Conservation (phyloP, 2,888 invertebrate species). For the Zygogramma bicolorata region DNA sequence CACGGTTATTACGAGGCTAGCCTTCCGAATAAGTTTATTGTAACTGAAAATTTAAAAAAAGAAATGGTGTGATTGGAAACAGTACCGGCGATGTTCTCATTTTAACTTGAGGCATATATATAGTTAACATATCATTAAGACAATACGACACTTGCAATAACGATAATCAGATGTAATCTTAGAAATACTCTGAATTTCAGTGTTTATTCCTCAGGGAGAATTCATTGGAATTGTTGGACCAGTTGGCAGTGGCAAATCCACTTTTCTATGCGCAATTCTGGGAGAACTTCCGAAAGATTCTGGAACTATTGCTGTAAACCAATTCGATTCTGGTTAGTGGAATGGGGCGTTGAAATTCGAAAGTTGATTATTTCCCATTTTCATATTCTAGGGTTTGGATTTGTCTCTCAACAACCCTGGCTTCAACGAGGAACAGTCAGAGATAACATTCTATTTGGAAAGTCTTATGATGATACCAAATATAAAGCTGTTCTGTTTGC, state of each 20-base stretch:
- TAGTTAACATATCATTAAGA: too few relatives aligned
- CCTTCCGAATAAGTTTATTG: too few relatives aligned
- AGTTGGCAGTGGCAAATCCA: slow-evolving; percentile 93
- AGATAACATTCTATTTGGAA: slow-evolving; percentile 95
- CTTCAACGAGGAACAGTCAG: slow-evolving; percentile 89
- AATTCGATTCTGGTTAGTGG: slow-evolving; percentile 73
- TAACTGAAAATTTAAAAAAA: too few relatives aligned
- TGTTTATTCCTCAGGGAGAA: slow-evolving; percentile 71
- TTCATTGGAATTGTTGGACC: slow-evolving; percentile 89
- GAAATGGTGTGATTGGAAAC: too few relatives aligned
- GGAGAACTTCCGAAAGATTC: slow-evolving; percentile 82
- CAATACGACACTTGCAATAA: too few relatives aligned
- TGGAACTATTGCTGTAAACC: slow-evolving; percentile 79
- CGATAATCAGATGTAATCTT: too few relatives aligned
- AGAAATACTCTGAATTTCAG: neutral
- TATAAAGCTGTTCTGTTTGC: slow-evolving; percentile 86
- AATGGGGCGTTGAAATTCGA: neutral
- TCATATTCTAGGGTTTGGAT: slow-evolving; percentile 78
- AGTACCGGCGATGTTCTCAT: too few relatives aligned
- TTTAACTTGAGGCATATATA: too few relatives aligned
- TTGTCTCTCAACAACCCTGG: slow-evolving; percentile 93
- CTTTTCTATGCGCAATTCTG: slow-evolving; percentile 85
- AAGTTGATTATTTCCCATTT: neutral
- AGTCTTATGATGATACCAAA: slow-evolving; percentile 80
- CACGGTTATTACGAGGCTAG: too few relatives aligned